Percentiles rank a stretch among this genome's conserved stretches.
Conservation (phyloP, 1,140 invertebrate species). For the Mylabris phalerata region DNA sequence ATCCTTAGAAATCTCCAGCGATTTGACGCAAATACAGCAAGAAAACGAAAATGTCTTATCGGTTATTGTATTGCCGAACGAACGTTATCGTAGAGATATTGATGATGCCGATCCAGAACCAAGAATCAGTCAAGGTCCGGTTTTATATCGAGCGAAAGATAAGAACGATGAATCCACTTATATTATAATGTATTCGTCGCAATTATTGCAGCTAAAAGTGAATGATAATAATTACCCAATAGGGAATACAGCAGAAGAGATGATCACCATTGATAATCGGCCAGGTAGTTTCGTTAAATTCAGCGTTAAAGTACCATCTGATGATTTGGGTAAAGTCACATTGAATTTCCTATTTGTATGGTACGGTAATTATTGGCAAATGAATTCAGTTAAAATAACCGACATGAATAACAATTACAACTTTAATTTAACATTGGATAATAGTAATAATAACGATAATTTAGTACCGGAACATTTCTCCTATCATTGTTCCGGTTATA, state of each 20-base stretch:
- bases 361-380: constrained; percentile 35
- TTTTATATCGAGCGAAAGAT: not conserved
- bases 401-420: constrained; percentile 12
- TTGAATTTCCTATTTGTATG: constrained; percentile 35
- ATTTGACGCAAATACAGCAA: constrained; percentile 19
- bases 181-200: constrained; percentile 32
- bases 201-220: constrained; percentile 26
- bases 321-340: constrained; percentile 27
- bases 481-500: constrained; percentile 46
- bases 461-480: constrained; percentile 46
- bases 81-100: not conserved
- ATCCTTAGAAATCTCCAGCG: constrained; percentile 17
- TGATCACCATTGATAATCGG: constrained; percentile 22
- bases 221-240: constrained; percentile 20
- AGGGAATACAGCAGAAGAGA: constrained; percentile 11
- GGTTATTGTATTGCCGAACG: constrained; percentile 19
- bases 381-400: constrained; percentile 27
- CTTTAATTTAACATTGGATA: constrained; percentile 24
- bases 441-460: constrained; percentile 28
- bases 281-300: constrained; percentile 16
- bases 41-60: constrained; percentile 18
- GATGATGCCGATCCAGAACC: not conserved
- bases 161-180: constrained; percentile 7
- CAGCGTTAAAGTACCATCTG: constrained; percentile 23
- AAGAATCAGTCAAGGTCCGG: not conserved